These are phyloP conservation scores for Hydrotaea diabolus DNA, from an alignment of 2,888 invertebrate genomes.

Conservation along the genomic window DNA sequence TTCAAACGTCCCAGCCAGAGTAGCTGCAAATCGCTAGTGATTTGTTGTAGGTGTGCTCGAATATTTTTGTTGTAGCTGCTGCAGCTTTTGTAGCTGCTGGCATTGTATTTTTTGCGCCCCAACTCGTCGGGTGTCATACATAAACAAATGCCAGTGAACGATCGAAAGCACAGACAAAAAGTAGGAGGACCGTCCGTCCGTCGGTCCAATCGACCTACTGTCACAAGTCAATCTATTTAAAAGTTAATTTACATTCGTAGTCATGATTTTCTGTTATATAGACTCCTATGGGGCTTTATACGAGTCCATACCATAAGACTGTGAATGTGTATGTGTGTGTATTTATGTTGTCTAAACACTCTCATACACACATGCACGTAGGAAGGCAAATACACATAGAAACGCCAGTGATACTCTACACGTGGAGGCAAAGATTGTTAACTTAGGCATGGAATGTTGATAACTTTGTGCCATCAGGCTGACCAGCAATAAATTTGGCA, in stretches of 20 bases:
- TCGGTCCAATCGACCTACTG: slow-evolving; percentile 34
- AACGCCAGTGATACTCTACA: neutral
- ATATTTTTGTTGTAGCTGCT: neutral
- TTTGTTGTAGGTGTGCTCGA: slow-evolving; percentile 13
- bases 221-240: slow-evolving; percentile 53
- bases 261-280: slow-evolving; percentile 11
- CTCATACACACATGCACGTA: neutral
- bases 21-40: slow-evolving; percentile 9
- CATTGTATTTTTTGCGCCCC: too few species aligned
- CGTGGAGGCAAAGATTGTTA: neutral
- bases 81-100: neutral
- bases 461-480: neutral
- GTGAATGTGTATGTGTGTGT: slow-evolving; percentile 30
- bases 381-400: neutral
- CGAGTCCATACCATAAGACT: too few species aligned
- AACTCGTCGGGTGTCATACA: slow-evolving; percentile 27
- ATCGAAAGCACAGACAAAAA: neutral
- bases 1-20: neutral
- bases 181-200: neutral
- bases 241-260: slow-evolving; percentile 57
- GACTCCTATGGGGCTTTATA: too few species aligned
- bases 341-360: slow-evolving; percentile 13
- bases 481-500: neutral
- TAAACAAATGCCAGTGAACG: neutral
- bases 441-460: neutral